phyloP scores from a whole-genome alignment of 2,113 vertebrate genomes.

The Mus pahari region DNA sequence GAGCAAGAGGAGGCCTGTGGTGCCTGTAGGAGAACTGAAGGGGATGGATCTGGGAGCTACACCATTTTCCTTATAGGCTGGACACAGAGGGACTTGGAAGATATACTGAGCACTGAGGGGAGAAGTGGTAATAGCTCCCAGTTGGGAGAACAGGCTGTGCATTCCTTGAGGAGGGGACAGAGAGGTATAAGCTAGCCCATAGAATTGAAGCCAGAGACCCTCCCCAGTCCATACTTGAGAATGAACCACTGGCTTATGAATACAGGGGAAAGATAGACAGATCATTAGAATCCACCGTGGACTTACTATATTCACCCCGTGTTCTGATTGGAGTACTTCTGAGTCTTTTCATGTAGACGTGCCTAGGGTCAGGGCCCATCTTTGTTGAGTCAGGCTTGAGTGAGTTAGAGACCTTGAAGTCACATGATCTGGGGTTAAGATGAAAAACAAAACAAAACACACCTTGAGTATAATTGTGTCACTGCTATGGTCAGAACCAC shows the following conservation, averaged over 20 bases:
- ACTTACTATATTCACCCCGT: background rate
- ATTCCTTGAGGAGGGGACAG: background rate
- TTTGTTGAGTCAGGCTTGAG: background rate
- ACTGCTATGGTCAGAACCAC: background rate
- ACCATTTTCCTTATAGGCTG: background rate
- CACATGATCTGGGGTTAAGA: background rate
- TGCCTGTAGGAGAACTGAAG: background rate
- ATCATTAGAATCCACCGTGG: background rate
- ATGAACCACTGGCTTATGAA: background rate
- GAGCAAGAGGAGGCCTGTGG: background rate
- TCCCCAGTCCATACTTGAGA: background rate
- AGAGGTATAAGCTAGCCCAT: background rate
- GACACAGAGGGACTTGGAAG: background rate
- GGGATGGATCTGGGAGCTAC: background rate
- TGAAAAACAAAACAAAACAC: background rate
- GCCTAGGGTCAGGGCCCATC: background rate
- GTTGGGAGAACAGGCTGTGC: background rate
- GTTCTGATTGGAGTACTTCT: background rate
- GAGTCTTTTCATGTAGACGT: background rate
- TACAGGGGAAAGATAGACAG: background rate
- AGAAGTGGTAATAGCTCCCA: background rate
- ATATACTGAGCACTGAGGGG: background rate
- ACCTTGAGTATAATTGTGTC: background rate
- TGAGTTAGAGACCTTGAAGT: background rate
- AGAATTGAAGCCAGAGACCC: background rate